Percentiles rank a stretch among this genome's conserved stretches.
Conservation (phyloP, 2,888 invertebrate genomes). For the Diplolepis rosae region DNA sequence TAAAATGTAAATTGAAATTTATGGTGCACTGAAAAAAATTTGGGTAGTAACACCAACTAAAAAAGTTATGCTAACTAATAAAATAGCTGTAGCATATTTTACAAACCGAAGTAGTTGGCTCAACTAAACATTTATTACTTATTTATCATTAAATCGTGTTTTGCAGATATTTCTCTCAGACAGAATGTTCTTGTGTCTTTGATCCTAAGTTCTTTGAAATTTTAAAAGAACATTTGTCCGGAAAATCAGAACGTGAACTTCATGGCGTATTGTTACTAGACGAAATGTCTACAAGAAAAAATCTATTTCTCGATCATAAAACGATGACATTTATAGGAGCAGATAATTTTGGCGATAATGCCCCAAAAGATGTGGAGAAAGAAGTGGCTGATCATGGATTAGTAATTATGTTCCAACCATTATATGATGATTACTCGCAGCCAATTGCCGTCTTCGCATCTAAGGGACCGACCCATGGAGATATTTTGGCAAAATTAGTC, state of each 20-base stretch:
- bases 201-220: constrained; percentile 40
- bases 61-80: too few species aligned
- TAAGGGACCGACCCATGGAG: not conserved
- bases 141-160: too few species aligned
- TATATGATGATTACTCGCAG: too few species aligned
- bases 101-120: too few species aligned
- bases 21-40: too few species aligned
- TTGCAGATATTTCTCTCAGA: constrained; percentile 14
- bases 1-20: not conserved
- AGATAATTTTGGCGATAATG: constrained; percentile 37
- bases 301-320: constrained; percentile 35
- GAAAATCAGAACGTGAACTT: constrained; percentile 26
- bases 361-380: constrained; percentile 30
- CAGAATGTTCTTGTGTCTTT: constrained; percentile 17
- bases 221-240: constrained; percentile 30
- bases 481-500: not conserved
- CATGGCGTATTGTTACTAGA: constrained; percentile 39
- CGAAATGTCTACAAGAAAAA: constrained; percentile 38
- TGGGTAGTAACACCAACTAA: too few species aligned
- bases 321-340: constrained; percentile 38
- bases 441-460: too few species aligned
- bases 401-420: constrained; percentile 46
- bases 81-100: too few species aligned
- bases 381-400: constrained; percentile 35
- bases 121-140: too few species aligned